Evolutionary conservation across 2,113 vertebrate genomes (phyloP).

Genomic region (Illadopsis cleaveri): DNA sequence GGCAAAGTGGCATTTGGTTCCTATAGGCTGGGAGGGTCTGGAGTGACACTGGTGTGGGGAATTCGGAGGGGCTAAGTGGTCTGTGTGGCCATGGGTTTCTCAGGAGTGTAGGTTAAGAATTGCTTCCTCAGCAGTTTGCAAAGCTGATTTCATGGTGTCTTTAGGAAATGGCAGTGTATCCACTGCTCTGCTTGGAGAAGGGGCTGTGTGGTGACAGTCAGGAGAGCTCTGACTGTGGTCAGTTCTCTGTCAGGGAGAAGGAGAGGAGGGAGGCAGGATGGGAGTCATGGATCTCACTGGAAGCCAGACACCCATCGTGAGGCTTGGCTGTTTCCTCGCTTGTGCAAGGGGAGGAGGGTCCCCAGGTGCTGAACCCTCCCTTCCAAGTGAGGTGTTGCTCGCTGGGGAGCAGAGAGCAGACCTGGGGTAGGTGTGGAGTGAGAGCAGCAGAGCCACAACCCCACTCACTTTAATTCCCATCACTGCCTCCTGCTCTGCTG

Average conservation of each 20-base stretch:
- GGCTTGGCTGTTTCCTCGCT: neutral
- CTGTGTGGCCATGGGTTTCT: accelerated
- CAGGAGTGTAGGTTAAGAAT: neutral
- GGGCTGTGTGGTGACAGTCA: neutral
- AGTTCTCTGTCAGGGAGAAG: accelerated
- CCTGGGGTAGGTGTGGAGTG: neutral
- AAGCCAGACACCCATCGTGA: accelerated
- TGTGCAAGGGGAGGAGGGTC: neutral
- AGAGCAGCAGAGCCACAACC: neutral
- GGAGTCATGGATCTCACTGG: neutral
- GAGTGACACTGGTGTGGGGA: neutral
- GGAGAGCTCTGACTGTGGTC: neutral
- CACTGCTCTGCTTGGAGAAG: neutral
- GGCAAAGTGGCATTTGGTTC: neutral
- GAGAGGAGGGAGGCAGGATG: neutral
- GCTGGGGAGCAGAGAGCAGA: neutral
- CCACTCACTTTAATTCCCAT: accelerated
- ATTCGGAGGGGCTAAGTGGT: accelerated
- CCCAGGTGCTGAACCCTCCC: neutral
- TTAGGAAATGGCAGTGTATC: neutral
- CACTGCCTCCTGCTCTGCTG: neutral
- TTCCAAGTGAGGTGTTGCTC: neutral
- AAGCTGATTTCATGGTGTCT: neutral
- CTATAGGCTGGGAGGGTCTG: neutral
- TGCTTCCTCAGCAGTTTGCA: neutral